Evolutionary conservation across 2,113 vertebrate genomes (phyloP).

Genomic region (Odontesthes bonariensis): DNA sequence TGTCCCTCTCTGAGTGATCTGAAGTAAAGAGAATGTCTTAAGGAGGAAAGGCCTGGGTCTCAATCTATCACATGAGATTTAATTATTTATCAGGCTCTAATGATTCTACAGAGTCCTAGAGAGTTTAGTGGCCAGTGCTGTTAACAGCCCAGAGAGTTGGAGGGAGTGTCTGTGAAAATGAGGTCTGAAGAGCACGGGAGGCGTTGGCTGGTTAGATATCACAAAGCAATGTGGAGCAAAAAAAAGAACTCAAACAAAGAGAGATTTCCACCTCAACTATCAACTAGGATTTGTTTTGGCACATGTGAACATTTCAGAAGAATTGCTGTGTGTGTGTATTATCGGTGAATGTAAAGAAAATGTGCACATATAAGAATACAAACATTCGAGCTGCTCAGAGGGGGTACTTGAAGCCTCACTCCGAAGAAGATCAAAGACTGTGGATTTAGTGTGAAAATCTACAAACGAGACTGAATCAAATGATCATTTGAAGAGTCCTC

Average conservation of each 20-base stretch:
- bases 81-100: conserved; percentile 74
- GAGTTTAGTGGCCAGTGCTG: conserved; percentile 62
- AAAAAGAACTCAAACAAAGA: not conserved
- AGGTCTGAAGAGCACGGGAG: conserved; percentile 33
- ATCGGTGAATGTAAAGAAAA: not conserved
- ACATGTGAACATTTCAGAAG: conserved; percentile 8
- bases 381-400: conserved; percentile 9
- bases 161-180: conserved; percentile 22
- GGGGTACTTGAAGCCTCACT: conserved; percentile 24
- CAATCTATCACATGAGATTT: conserved; percentile 62
- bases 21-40: conserved; percentile 41
- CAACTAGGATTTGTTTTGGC: not conserved
- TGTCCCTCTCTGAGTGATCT: conserved; percentile 31
- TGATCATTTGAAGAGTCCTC: conserved; percentile 64
- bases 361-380: not conserved
- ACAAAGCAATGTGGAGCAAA: not conserved
- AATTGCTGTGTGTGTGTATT: not conserved
- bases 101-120: conserved; percentile 72
- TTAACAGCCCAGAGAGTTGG: conserved; percentile 34
- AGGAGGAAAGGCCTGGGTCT: conserved; percentile 55
- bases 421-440: conserved; percentile 57
- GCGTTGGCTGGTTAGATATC: not conserved
- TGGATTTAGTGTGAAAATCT: conserved; percentile 62
- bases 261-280: not conserved
- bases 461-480: conserved; percentile 63